A percentile compares a stretch with the other conserved stretches of the same genome.
These are phyloP conservation scores for Clanis bilineata DNA, from an alignment of 2,888 invertebrate species.

Conservation along the genomic window DNA sequence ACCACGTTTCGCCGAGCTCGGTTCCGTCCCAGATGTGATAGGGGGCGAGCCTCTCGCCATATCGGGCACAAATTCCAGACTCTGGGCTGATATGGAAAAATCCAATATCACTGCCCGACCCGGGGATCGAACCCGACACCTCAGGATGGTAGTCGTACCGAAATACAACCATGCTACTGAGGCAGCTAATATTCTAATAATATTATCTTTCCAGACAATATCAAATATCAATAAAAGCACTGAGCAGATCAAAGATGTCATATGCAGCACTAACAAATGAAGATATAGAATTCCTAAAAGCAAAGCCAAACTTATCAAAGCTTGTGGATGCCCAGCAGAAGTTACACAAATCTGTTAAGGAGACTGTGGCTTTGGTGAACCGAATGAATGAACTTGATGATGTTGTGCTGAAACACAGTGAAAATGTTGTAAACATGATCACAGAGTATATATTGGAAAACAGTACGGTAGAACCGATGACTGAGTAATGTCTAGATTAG, in stretches of 20 bases:
- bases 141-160: too few species aligned
- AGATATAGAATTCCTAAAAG: slow-evolving; percentile 70
- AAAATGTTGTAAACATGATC: slow-evolving; percentile 54
- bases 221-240: slow-evolving; percentile 54
- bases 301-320: slow-evolving; percentile 62
- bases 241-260: slow-evolving; percentile 56
- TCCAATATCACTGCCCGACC: too few species aligned
- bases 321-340: slow-evolving; percentile 60
- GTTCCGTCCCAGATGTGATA: too few species aligned
- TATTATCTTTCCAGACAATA: slow-evolving; percentile 57
- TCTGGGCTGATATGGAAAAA: too few species aligned
- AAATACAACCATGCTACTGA: too few species aligned
- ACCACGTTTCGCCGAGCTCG: too few species aligned
- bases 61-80: too few species aligned
- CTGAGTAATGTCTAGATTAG: slow-evolving; percentile 24
- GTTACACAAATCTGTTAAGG: slow-evolving; percentile 57
- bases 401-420: slow-evolving; percentile 52
- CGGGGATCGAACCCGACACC: too few species aligned
- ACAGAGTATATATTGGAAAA: slow-evolving; percentile 66
- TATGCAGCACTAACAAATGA: slow-evolving; percentile 65
- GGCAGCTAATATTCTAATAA: not conserved
- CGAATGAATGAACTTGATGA: slow-evolving; percentile 56
- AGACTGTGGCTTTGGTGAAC: slow-evolving; percentile 49
- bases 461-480: slow-evolving; percentile 53
- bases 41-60: too few species aligned